Conservation (phyloP, 2,888 invertebrate genomes). For the Liopterus haemorrhoidalis region DNA sequence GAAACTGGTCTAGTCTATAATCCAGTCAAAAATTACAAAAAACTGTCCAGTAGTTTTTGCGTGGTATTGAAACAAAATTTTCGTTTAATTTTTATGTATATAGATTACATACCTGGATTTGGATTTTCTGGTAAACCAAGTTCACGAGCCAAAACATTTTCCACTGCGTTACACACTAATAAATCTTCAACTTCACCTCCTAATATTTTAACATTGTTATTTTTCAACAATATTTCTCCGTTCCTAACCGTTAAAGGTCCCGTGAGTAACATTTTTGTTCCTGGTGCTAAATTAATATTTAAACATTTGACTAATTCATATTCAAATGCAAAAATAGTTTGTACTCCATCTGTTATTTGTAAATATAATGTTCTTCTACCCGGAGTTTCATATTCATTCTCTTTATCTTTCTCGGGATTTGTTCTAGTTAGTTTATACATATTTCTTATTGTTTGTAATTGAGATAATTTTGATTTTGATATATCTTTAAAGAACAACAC, state of each 20-base stretch:
- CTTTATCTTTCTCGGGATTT: constrained; percentile 56
- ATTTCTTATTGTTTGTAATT: constrained; percentile 47
- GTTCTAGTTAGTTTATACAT: constrained; percentile 48
- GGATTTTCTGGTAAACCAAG: constrained; percentile 52
- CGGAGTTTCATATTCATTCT: constrained; percentile 51
- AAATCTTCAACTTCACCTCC: constrained; percentile 70
- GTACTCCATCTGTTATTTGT: constrained; percentile 67
- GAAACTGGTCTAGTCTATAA: neutral
- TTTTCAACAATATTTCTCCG: constrained; percentile 62
- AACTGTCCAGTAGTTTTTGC: too few relatives aligned
- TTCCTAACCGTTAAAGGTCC: constrained; percentile 66
- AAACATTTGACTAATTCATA: constrained; percentile 56
- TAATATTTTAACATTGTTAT: constrained; percentile 53
- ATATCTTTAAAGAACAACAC: constrained; percentile 57
- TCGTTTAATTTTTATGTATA: constrained; percentile 28
- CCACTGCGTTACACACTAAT: constrained; percentile 52
- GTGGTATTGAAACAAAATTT: too few relatives aligned
- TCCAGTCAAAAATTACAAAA: constrained; percentile 8
- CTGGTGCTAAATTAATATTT: constrained; percentile 54
- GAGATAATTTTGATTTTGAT: constrained; percentile 48
- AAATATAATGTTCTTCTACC: constrained; percentile 63
- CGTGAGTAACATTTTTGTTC: constrained; percentile 59
- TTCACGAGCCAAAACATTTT: constrained; percentile 55
- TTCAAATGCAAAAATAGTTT: constrained; percentile 65
- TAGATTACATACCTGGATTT: constrained; percentile 40